phyloP scores from a whole-genome alignment of 2,797 vertebrate species.

The Chloroceryle inda region DNA sequence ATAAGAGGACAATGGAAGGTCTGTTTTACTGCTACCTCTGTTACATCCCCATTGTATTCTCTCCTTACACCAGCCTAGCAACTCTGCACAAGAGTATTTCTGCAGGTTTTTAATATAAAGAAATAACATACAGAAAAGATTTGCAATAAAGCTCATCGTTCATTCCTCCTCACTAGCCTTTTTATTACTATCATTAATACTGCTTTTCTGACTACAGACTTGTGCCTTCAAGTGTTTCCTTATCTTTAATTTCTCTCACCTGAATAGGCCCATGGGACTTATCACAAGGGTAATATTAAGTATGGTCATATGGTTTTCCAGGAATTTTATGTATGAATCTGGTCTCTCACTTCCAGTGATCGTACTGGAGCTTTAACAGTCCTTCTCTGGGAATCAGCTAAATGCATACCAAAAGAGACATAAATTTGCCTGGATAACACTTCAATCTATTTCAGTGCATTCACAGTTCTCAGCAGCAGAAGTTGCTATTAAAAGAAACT shows the following conservation, averaged over 20 bases:
- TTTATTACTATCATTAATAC: conserved; percentile 50
- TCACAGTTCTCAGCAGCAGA: not conserved
- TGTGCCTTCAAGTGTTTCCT: not conserved
- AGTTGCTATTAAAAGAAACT: not conserved
- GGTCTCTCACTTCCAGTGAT: not conserved
- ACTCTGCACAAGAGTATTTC: not conserved
- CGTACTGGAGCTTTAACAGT: not conserved
- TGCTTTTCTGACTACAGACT: conserved; percentile 7
- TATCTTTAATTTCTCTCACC: conserved; percentile 17
- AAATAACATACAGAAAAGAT: not conserved
- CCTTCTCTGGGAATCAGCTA: not conserved
- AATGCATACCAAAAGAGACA: not conserved
- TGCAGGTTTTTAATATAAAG: not conserved
- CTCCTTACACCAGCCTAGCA: not conserved
- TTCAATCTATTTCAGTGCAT: not conserved
- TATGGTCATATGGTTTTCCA: not conserved
- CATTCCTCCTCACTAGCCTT: not conserved
- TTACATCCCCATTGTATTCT: not conserved
- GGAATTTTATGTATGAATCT: not conserved
- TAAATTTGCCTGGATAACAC: not conserved
- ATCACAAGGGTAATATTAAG: not conserved
- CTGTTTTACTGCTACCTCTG: not conserved
- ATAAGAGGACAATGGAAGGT: not conserved
- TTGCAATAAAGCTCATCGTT: conserved; percentile 33
- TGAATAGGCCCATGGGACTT: conserved; percentile 22